Evolutionary conservation across 2,888 invertebrate species (phyloP).

Genomic region (Prosapia bicincta): DNA sequence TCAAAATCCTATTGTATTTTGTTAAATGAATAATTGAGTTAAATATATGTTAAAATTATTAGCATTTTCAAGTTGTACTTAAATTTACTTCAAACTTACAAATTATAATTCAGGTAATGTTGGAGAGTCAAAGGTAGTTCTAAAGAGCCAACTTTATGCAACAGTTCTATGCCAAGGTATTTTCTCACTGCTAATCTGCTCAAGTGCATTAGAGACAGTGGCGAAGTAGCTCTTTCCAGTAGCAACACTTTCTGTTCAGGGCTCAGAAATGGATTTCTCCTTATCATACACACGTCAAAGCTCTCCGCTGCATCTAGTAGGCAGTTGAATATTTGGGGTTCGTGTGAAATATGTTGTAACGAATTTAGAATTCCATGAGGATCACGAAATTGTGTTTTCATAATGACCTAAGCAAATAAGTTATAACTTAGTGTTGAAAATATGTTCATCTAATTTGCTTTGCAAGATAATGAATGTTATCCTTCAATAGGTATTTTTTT

Average conservation of each 20-base stretch:
- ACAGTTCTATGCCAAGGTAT: constrained; percentile 55
- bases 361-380: constrained; percentile 80
- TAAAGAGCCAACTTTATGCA: constrained; percentile 55
- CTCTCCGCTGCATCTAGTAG: constrained; percentile 71
- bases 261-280: constrained; percentile 64
- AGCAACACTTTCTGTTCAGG: constrained; percentile 61
- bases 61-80: neutral
- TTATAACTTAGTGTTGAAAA: constrained; percentile 21
- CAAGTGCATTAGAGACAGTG: constrained; percentile 64
- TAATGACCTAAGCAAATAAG: constrained; percentile 57
- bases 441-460: no score
- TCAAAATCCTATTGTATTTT: no score
- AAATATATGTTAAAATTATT: no score
- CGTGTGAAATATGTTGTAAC: constrained; percentile 60
- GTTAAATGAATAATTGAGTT: no score
- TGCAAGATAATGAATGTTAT: no score
- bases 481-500: no score
- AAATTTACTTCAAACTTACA: neutral
- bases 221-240: constrained; percentile 62
- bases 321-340: constrained; percentile 56
- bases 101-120: constrained; percentile 67
- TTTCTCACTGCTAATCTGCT: constrained; percentile 56
- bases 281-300: constrained; percentile 76
- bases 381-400: constrained; percentile 80
- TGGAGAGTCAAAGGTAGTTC: constrained; percentile 63